Evolutionary conservation across 2,888 invertebrate species (phyloP).

Genomic region (Hirtodrosophila alboralis): DNA sequence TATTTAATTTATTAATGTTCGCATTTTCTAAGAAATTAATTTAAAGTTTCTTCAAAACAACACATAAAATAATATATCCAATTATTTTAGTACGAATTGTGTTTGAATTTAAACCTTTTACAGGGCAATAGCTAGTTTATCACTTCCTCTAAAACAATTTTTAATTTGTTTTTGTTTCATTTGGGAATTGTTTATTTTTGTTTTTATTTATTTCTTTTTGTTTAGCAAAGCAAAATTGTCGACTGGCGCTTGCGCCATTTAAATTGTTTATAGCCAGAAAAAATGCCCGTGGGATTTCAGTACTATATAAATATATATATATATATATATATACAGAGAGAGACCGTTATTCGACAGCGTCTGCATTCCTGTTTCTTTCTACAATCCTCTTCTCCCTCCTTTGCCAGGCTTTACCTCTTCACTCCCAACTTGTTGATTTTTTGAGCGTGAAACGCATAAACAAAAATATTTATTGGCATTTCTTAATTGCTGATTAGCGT

Average conservation of each 20-base stretch:
- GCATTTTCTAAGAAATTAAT: too few species aligned
- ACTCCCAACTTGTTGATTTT: not conserved
- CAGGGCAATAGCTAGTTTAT: too few species aligned
- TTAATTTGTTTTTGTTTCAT: conserved; percentile 2
- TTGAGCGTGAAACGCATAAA: conserved; percentile 26
- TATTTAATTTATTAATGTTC: too few species aligned
- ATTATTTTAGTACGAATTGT: too few species aligned
- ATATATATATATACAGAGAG: too few species aligned
- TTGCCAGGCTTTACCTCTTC: too few species aligned
- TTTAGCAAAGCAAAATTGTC: conserved; percentile 29
- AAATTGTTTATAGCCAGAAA: conserved; percentile 37
- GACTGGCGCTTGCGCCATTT: conserved; percentile 69
- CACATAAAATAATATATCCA: too few species aligned
- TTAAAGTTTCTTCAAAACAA: too few species aligned
- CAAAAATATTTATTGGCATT: conserved; percentile 68
- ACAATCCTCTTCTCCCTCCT: too few species aligned
- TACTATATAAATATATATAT: too few species aligned
- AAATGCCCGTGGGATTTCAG: conserved; percentile 52
- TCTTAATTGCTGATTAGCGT: conserved; percentile 71
- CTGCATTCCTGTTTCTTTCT: conserved; percentile 24
- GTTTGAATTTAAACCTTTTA: too few species aligned
- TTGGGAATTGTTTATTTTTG: not conserved
- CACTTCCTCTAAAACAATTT: not conserved
- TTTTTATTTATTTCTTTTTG: too few species aligned
- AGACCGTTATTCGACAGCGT: conserved; percentile 19